Evolutionary conservation across 2,888 invertebrate genomes (phyloP), one percentile per base, ranked within the genome.

Genomic region (Leucoma salicis): DNA sequence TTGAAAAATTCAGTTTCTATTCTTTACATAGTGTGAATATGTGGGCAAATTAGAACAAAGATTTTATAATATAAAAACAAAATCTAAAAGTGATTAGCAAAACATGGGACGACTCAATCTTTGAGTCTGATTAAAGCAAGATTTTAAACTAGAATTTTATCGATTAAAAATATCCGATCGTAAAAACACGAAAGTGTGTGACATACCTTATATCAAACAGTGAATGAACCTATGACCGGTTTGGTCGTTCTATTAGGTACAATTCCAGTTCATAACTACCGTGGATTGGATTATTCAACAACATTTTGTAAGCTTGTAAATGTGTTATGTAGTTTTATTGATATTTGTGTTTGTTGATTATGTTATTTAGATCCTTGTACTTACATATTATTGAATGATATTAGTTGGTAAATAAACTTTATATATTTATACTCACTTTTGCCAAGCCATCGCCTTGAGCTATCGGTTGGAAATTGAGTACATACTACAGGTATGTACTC

Each of bases 201-300:
- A 27, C 27, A 27, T 6, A n/a, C 63, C 63, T 69, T 63, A 60
- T 60, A 51, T 39, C 46, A 53, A 50, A 62, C 57, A 66, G 66
- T 69, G 70, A 69, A 70, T 69, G 70, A 68, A 60, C 67, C 50
- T 49, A 35, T 49, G 68, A 70, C 71, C 70, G 72, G 70, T 71
- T 70, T 56, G 35, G 41, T 38, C 50, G 62, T 53, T 60, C 60
- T 53, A 54, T n/a, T n/a, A n/a, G n/a, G 53, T 52, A 52, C 49
- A 42, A 54, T 53, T 52, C 65, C 52, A 65, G 58, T 63, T 61
- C 64, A 58, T 63, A 55, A 56, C 53, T 52, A 57, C 46, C 50
- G 50, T 42, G 50, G 55, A 65, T 63, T 49, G 49, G 46, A 54
- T 54, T 58, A 58, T 45, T 55, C 42, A 47, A 61, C 59, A 57